Percentiles rank a stretch among this genome's conserved stretches.
Evolutionary conservation across 2,797 vertebrate genomes (phyloP).

Genomic region (Paedocypris micromegethes): DNA sequence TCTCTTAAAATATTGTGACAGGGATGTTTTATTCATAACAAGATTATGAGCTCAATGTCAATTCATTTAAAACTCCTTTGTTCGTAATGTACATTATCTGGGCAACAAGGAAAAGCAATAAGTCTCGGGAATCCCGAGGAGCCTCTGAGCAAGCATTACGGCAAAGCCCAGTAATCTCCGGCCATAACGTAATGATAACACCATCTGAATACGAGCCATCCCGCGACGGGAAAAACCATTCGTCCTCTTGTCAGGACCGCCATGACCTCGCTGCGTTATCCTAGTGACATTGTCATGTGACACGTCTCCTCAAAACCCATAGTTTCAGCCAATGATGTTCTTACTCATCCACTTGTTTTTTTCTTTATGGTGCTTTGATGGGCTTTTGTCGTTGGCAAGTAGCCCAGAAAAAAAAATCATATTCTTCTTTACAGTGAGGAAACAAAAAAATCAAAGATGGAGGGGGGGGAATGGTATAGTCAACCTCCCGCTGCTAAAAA

Average conservation of each 20-base stretch:
- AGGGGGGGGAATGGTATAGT: slow-evolving; percentile 27
- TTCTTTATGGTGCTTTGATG: slow-evolving; percentile 37
- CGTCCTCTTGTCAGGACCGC: slow-evolving; percentile 4
- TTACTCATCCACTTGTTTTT: slow-evolving; percentile 33
- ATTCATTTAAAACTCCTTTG: slow-evolving; percentile 25
- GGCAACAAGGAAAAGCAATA: slow-evolving; percentile 24
- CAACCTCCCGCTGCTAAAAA: slow-evolving; percentile 25
- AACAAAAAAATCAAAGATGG: slow-evolving; percentile 27
- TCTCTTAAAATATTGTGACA: slow-evolving; percentile 21
- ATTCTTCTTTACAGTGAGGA: slow-evolving; percentile 24
- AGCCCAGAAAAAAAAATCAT: slow-evolving; percentile 41
- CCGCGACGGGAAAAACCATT: neutral
- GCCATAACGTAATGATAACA: slow-evolving; percentile 3
- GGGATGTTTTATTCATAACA: slow-evolving; percentile 22
- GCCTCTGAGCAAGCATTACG: slow-evolving; percentile 1
- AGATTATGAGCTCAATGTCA: slow-evolving; percentile 29
- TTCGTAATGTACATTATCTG: slow-evolving; percentile 15
- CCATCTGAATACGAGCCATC: neutral
- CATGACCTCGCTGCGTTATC: slow-evolving; percentile 23
- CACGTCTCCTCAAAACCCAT: slow-evolving; percentile 43
- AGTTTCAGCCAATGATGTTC: slow-evolving; percentile 26
- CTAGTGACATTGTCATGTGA: slow-evolving; percentile 27
- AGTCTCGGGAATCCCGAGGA: slow-evolving; percentile 4
- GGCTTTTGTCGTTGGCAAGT: slow-evolving; percentile 39
- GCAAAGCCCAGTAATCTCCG: neutral